These are phyloP conservation scores for Archocentrus centrarchus DNA, from an alignment of 2,113 vertebrate species.

Conservation along the genomic window DNA sequence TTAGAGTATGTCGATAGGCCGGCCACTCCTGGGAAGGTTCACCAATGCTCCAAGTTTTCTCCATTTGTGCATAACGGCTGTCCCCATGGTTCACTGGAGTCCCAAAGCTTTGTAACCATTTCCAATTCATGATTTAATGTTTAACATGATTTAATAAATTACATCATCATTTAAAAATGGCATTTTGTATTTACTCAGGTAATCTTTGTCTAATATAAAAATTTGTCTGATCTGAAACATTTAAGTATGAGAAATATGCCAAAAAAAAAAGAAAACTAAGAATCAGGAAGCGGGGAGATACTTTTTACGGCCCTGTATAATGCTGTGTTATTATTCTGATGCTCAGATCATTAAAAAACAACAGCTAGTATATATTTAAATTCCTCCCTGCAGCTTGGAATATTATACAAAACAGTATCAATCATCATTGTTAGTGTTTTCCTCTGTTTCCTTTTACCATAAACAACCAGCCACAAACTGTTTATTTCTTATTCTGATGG, in stretches of 20 bases:
- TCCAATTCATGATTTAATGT: too few relatives aligned
- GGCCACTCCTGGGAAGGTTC: too few relatives aligned
- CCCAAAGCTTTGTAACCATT: too few relatives aligned
- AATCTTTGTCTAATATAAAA: background rate
- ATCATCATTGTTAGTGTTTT: background rate
- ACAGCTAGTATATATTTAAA: slow-evolving; percentile 2
- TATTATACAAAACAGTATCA: slow-evolving; percentile 16
- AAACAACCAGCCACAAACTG: slow-evolving; percentile 18
- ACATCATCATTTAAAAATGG: too few relatives aligned
- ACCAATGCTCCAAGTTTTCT: too few relatives aligned
- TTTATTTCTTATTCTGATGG: slow-evolving; percentile 19
- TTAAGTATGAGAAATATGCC: background rate
- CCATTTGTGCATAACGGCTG: too few relatives aligned
- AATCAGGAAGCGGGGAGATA: too few relatives aligned
- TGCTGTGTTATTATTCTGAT: background rate
- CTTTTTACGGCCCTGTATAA: background rate
- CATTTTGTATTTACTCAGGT: too few relatives aligned
- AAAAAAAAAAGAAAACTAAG: too few relatives aligned
- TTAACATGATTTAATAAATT: too few relatives aligned
- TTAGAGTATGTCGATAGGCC: too few relatives aligned
- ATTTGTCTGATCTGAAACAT: background rate
- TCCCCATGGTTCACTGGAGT: too few relatives aligned
- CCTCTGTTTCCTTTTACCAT: background rate
- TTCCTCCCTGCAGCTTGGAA: background rate
- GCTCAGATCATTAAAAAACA: background rate